These are phyloP conservation scores for Trachelus iudaicus DNA, from an alignment of 2,888 invertebrate genomes.

Conservation along the genomic window DNA sequence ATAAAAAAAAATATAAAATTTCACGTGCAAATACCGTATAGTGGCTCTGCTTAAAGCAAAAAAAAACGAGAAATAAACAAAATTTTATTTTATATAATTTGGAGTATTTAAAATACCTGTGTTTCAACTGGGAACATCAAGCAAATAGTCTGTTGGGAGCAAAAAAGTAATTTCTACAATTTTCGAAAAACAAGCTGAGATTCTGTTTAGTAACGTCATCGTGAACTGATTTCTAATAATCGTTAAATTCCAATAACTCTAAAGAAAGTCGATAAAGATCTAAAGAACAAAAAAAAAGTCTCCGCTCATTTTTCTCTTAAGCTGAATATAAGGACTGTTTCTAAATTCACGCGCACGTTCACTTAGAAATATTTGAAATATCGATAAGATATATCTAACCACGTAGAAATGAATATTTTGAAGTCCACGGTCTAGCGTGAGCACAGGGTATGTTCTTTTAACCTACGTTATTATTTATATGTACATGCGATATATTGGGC, in stretches of 20 bases:
- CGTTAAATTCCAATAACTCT: background rate
- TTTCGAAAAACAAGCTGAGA: background rate
- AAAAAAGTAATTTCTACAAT: background rate
- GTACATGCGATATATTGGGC: background rate
- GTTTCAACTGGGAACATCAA: background rate
- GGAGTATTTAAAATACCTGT: background rate
- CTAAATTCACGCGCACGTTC: background rate
- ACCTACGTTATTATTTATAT: background rate
- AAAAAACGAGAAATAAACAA: background rate
- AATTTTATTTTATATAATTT: background rate
- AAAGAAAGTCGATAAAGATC: background rate
- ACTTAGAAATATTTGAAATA: background rate
- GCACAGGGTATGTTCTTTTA: background rate
- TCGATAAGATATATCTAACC: background rate
- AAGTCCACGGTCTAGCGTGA: background rate
- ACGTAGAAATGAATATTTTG: background rate
- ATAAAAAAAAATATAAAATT: background rate
- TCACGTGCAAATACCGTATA: background rate
- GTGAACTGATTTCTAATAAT: background rate
- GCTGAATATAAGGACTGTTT: background rate
- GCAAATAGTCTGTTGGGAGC: background rate
- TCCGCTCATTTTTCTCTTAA: background rate
- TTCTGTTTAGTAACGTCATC: background rate
- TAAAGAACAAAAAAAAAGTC: background rate
- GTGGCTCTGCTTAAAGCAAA: background rate